Conservation (phyloP, 53 echinoderm and acorn worm genomes). For the Luidia sarsii region DNA sequence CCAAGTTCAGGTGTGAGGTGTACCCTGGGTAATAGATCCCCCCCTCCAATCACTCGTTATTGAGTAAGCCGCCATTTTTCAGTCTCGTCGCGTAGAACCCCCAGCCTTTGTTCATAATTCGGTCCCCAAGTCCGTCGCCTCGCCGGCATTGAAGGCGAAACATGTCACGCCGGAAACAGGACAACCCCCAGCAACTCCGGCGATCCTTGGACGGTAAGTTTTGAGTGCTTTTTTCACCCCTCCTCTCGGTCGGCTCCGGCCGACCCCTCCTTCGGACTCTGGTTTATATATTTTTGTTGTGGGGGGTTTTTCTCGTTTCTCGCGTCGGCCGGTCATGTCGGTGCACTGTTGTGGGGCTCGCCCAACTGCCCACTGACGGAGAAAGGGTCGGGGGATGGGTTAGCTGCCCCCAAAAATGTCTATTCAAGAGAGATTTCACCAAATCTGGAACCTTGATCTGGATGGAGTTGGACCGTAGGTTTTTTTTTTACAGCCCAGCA, state of each 20-base stretch:
- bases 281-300: no score
- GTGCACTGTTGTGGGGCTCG: no score
- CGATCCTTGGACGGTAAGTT: constrained; percentile 95
- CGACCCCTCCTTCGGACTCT: no score
- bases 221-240: constrained; percentile 10
- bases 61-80: constrained; percentile 96
- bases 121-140: constrained; percentile 96
- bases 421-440: no score
- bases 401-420: no score
- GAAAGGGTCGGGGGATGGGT: constrained; percentile 24
- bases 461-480: constrained; percentile 45
- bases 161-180: constrained; percentile 99
- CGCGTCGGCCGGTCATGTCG: constrained; percentile 13
- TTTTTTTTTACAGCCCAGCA: not conserved
- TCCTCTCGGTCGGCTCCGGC: no score
- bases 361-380: constrained; percentile 34
- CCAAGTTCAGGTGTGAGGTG: constrained; percentile 72
- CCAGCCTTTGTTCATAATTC: constrained; percentile 98
- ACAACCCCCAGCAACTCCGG: constrained; percentile 98
- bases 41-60: constrained; percentile 54
- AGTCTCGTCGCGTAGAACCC: constrained; percentile 85
- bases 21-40: constrained; percentile 67
- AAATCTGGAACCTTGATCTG: no score
- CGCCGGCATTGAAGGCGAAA: constrained; percentile 97
- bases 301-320: no score